Evolutionary conservation across 1,140 invertebrate species (phyloP).

Genomic region (Orussus abietinus): DNA sequence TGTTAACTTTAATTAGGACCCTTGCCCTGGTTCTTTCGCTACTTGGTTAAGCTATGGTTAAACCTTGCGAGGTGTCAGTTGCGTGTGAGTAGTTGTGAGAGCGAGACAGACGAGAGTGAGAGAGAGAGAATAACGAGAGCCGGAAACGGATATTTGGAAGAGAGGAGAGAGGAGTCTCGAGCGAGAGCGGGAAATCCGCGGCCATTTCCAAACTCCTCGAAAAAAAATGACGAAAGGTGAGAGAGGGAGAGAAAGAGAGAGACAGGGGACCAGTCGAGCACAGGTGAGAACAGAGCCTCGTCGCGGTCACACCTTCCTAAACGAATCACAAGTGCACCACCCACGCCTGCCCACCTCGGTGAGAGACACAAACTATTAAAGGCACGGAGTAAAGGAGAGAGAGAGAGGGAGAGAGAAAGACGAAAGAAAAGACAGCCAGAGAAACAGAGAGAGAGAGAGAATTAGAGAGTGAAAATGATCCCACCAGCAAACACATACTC

Average conservation of each 20-base stretch:
- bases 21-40: constrained; percentile 26
- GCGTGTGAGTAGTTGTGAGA: constrained; percentile 25
- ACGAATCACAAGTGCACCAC: too few species aligned
- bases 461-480: too few species aligned
- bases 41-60: too few species aligned
- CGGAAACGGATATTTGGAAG: constrained; percentile 7
- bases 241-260: constrained; percentile 13
- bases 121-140: constrained; percentile 8
- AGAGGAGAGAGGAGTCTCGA: constrained; percentile 11
- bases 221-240: constrained; percentile 7
- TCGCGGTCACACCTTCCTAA: too few species aligned
- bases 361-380: constrained; percentile 10
- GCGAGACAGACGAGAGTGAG: constrained; percentile 16
- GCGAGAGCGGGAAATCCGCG: too few species aligned
- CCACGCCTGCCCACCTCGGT: too few species aligned
- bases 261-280: too few species aligned
- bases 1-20: constrained; percentile 27
- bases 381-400: constrained; percentile 12
- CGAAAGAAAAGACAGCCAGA: background rate
- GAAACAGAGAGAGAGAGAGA: background rate
- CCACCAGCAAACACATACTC: constrained; percentile 26
- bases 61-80: constrained; percentile 20
- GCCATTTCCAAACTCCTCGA: too few species aligned
- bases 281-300: too few species aligned
- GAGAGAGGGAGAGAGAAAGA: constrained; percentile 9